A percentile compares a stretch with the other conserved stretches of the same genome.
phyloP scores from a whole-genome alignment of 2,888 invertebrate species.

The Watsonalla binaria region DNA sequence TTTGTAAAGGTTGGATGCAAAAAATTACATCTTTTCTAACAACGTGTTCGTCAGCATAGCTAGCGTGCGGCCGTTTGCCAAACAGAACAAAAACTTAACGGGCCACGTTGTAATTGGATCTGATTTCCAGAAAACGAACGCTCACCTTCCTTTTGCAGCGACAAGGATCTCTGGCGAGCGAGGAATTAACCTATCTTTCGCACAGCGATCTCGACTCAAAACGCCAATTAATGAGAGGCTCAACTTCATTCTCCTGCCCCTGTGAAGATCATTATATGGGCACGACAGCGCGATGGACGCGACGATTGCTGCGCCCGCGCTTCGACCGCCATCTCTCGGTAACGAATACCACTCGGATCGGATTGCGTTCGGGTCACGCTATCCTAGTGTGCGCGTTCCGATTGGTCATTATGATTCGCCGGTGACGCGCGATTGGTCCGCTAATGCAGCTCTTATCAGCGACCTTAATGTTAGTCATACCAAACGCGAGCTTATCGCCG shows the following conservation, averaged over 20 bases:
- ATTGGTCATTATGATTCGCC: conserved; percentile 69
- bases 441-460: conserved; percentile 62
- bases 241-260: conserved; percentile 78
- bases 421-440: conserved; percentile 67
- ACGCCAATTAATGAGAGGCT: conserved; percentile 79
- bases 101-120: conserved; percentile 77
- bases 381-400: conserved; percentile 67
- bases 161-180: conserved; percentile 74
- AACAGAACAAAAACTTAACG: conserved; percentile 77
- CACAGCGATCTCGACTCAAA: conserved; percentile 77
- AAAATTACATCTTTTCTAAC: conserved; percentile 34
- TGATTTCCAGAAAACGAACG: conserved; percentile 77
- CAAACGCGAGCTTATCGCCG: conserved; percentile 57
- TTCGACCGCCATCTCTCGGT: conserved; percentile 73
- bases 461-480: conserved; percentile 66
- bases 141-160: conserved; percentile 76
- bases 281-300: conserved; percentile 78
- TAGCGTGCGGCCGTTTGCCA: conserved; percentile 58
- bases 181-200: conserved; percentile 79
- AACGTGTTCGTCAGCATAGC: conserved; percentile 63
- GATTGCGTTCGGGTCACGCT: conserved; percentile 77
- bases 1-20: no score
- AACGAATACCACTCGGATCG: conserved; percentile 72
- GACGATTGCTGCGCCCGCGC: conserved; percentile 70
- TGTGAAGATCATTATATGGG: conserved; percentile 79